Evolutionary conservation across 2,888 invertebrate genomes (phyloP).

Genomic region (Tipula confusa): DNA sequence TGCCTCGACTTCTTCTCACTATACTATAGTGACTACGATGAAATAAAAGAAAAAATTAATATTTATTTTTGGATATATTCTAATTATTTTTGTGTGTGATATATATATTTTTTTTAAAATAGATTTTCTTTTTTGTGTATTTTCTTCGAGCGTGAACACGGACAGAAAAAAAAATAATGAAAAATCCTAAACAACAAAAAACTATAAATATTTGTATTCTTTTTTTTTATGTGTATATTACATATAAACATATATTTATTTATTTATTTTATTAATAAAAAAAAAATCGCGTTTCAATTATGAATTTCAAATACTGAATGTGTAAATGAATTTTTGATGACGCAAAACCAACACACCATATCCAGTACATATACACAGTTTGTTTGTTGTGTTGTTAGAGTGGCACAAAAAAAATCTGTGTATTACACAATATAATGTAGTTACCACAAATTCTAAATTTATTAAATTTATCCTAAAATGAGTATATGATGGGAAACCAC

Average conservation of each 20-base stretch:
- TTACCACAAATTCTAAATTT: neutral
- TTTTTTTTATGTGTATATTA: neutral
- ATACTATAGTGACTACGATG: neutral
- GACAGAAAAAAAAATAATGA: too few species aligned
- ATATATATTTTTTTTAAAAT: conserved; percentile 9
- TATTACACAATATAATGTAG: neutral
- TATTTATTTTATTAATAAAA: neutral
- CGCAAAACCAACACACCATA: neutral
- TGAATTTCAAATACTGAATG: neutral
- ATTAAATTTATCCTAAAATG: neutral
- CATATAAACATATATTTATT: neutral
- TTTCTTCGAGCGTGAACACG: neutral
- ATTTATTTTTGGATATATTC: conserved; percentile 25
- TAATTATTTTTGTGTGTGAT: conserved; percentile 21
- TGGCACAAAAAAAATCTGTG: neutral
- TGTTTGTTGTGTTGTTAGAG: neutral
- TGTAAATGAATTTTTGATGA: neutral
- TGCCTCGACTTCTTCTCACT: neutral
- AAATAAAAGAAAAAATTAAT: neutral
- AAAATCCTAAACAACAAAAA: conserved; percentile 1
- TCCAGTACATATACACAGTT: neutral
- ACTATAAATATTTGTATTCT: conserved; percentile 25
- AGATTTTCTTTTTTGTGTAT: conserved; percentile 5
- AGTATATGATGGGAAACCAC: neutral
- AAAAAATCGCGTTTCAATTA: neutral